Conservation (phyloP, 2,888 invertebrate genomes). For the Campoletis raptor region DNA sequence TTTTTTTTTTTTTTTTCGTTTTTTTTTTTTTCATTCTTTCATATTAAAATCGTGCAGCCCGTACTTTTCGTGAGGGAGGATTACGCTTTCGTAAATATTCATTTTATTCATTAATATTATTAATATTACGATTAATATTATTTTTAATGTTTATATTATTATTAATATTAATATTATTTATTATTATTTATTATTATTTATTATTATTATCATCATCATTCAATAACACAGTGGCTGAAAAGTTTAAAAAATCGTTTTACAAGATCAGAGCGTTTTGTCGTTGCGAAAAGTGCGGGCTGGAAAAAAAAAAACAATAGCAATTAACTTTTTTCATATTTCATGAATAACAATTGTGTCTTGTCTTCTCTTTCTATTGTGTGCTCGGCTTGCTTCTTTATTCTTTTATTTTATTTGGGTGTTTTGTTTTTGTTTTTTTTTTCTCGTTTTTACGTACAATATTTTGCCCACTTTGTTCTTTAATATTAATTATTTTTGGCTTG, state of each 20-base stretch:
- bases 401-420: neutral
- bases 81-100: slow-evolving; percentile 40
- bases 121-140: slow-evolving; percentile 53
- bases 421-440: slow-evolving; percentile 43
- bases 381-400: slow-evolving; percentile 18
- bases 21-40: neutral
- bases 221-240: slow-evolving; percentile 73
- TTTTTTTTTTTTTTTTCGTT: slow-evolving; percentile 9
- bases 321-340: slow-evolving; percentile 9
- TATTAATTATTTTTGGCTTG: slow-evolving; percentile 81
- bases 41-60: slow-evolving; percentile 34
- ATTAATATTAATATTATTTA: slow-evolving; percentile 46
- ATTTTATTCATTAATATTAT: slow-evolving; percentile 40
- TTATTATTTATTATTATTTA: no score
- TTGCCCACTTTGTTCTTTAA: slow-evolving; percentile 58
- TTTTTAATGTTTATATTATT: slow-evolving; percentile 41
- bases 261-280: slow-evolving; percentile 66
- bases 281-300: slow-evolving; percentile 68
- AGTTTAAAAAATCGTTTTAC: slow-evolving; percentile 72
- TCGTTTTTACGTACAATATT: slow-evolving; percentile 42
- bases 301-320: neutral
- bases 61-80: slow-evolving; percentile 45
- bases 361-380: slow-evolving; percentile 39
- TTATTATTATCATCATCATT: slow-evolving; percentile 49
- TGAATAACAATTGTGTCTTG: slow-evolving; percentile 22